These are phyloP conservation scores for Stercorarius parasiticus DNA, from an alignment of 2,113 vertebrate species.

Conservation along the genomic window DNA sequence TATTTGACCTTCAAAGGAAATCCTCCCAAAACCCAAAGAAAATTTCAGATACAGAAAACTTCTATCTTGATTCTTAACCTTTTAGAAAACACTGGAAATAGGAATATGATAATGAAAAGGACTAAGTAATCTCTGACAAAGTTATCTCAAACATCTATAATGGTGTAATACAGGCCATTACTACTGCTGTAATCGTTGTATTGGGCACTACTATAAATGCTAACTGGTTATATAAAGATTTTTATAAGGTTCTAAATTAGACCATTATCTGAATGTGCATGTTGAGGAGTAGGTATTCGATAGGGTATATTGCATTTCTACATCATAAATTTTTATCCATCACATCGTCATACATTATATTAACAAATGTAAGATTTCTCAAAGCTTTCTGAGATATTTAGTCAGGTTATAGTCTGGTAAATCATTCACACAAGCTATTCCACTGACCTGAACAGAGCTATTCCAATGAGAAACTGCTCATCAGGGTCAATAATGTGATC, in stretches of 20 bases:
- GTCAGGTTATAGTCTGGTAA: not conserved
- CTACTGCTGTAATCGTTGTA: not conserved
- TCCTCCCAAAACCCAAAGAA: not conserved
- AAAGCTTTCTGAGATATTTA: not conserved
- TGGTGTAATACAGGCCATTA: not conserved
- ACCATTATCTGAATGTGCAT: not conserved
- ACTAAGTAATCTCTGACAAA: not conserved
- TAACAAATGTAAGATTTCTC: not conserved
- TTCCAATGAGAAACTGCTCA: not conserved
- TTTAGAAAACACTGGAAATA: not conserved
- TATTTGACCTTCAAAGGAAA: not conserved
- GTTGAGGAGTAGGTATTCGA: not conserved
- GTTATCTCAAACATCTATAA: not conserved
- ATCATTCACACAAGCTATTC: not conserved
- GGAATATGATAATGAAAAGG: not conserved
- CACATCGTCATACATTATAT: not conserved
- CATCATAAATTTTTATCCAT: not conserved
- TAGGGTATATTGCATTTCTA: not conserved
- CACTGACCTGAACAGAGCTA: not conserved
- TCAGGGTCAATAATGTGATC: not conserved
- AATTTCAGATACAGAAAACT: not conserved
- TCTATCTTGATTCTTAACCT: not conserved
- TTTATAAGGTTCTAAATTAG: not conserved
- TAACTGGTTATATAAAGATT: not conserved
- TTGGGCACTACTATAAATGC: not conserved